Conservation (phyloP, 2,113 vertebrate genomes). For the Noturus placidus region DNA sequence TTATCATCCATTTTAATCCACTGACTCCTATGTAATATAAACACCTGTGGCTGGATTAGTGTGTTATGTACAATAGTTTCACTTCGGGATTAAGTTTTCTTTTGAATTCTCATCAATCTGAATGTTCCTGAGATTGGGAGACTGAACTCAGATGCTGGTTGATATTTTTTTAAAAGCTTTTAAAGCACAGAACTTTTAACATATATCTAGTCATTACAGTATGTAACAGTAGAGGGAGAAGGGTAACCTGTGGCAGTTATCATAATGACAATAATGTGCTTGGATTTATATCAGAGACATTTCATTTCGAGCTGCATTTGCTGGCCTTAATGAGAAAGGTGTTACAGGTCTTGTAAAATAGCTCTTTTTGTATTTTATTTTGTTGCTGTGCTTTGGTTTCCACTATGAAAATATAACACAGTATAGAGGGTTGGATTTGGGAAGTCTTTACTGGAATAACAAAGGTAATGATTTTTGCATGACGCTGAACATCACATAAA, state of each 20-base stretch:
- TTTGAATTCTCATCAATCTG: conserved; percentile 2
- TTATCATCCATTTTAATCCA: background rate
- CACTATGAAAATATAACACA: conserved; percentile 42
- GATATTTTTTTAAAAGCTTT: conserved; percentile 26
- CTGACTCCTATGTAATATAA: conserved; percentile 11
- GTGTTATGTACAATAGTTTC: conserved; percentile 28
- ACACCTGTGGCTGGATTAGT: conserved; percentile 2
- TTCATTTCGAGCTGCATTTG: conserved; percentile 62
- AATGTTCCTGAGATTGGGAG: conserved; percentile 22
- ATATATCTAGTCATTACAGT: conserved; percentile 50
- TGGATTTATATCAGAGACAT: conserved; percentile 29
- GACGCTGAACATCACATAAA: conserved; percentile 46
- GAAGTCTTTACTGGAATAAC: conserved; percentile 22
- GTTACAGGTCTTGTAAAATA: conserved; percentile 63
- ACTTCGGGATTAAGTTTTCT: background rate
- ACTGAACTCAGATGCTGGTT: background rate
- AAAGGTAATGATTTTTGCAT: conserved; percentile 44
- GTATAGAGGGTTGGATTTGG: conserved; percentile 55
- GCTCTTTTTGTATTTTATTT: conserved; percentile 55
- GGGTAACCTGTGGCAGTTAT: conserved; percentile 9
- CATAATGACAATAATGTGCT: conserved; percentile 39
- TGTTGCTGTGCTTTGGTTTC: conserved; percentile 66
- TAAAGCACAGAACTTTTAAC: conserved; percentile 34
- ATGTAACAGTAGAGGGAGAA: conserved; percentile 38
- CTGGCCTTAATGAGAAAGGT: conserved; percentile 64